Evolutionary conservation across 2,113 vertebrate species (phyloP), one percentile per base, ranked within the genome.

Genomic region (Fregetta grallaria): DNA sequence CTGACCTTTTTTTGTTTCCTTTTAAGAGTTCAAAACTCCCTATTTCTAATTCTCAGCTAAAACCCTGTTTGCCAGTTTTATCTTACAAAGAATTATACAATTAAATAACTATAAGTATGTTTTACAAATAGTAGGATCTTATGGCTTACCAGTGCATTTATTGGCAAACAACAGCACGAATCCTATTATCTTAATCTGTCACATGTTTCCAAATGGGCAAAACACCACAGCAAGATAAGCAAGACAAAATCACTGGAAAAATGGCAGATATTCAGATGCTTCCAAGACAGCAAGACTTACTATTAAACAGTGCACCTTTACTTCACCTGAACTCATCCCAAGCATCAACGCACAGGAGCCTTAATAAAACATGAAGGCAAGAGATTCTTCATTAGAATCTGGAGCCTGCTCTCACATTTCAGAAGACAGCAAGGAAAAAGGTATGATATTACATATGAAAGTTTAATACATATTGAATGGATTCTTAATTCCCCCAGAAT

Each of bases 291-390:
- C 3, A 62, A 47, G 47, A 47, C 14, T 36, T 50, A 55, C 11
- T 58, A 73, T 29, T 36, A 45, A 59, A 50, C 15, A 40, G 34
- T 16, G 40, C 45, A 59, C 22, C 15, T 72, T 86, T 66, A 70
- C 44, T 63, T n/a, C 77, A 56, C 40, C 34, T 76, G 56, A 87
- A 83, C 40, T 85, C 55, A 84, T 23, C 11, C 6, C n/a, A 75
- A 70, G 44, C 45, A 87, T 53, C 58, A 91, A 58, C 23, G 29
- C 75, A 52, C 45, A 88, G 30, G 11, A 84, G 30, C 25, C 73
- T 94, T 78, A 92, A 92, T 93, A 93, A 97, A 95, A 92, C 32
- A 68, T 82, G 73, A 95, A 63, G 74, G 81, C n/a, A 73, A 81
- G 15, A 86, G 38, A 70, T 90, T 72, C 62, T 78, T 88, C 73